Evolutionary conservation across 2,113 vertebrate genomes (phyloP).

Genomic region (cat (Felis catus)): F.catus_Fca126_mat1.0 CM031415.1:18011501-18012000

Average conservation of each 20-base stretch:
- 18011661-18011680: background rate
- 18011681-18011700: background rate
- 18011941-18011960: background rate
- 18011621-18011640: background rate
- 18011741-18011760: background rate
- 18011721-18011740: background rate
- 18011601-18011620: background rate
- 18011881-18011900: background rate
- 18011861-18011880: background rate
- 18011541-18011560: background rate
- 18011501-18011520: background rate
- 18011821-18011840: background rate
- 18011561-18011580: constrained; percentile 1
- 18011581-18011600: background rate
- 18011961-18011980: background rate
- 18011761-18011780: background rate
- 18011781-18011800: background rate
- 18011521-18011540: background rate
- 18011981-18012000: background rate
- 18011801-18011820: background rate
- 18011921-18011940: background rate
- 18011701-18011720: background rate
- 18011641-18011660: background rate
- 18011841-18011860: background rate
- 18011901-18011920: background rate